These are phyloP conservation scores for Telenomus remus DNA, from an alignment of 1,140 invertebrate species.

Conservation along the genomic window DNA sequence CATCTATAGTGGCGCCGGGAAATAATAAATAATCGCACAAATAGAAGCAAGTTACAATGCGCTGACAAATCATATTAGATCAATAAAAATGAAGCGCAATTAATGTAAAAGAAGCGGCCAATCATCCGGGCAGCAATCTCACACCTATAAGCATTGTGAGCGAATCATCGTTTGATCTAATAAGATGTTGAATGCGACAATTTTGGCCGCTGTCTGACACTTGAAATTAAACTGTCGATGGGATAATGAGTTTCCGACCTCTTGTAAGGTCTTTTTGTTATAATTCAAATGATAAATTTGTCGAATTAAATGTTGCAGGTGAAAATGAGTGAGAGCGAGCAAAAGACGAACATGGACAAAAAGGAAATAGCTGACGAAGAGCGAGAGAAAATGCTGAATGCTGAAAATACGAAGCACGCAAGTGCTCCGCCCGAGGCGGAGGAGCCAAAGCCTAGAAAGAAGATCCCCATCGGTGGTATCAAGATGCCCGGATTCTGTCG, in stretches of 20 bases:
- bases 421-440: conserved; percentile 69
- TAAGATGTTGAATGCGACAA: conserved; percentile 51
- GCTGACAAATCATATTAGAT: conserved; percentile 22
- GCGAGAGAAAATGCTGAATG: conserved; percentile 82
- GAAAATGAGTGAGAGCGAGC: conserved; percentile 64
- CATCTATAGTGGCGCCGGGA: too few relatives aligned
- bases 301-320: too few relatives aligned
- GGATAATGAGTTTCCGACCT: too few relatives aligned
- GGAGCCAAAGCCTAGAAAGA: conserved; percentile 81
- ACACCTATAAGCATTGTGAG: conserved; percentile 50
- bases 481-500: conserved; percentile 88
- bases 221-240: conserved; percentile 25
- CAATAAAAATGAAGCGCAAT: conserved; percentile 32
- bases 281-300: too few relatives aligned
- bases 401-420: conserved; percentile 76
- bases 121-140: conserved; percentile 39
- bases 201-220: conserved; percentile 22
- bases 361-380: conserved; percentile 83
- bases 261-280: too few relatives aligned
- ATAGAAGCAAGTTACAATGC: background rate
- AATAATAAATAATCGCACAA: background rate
- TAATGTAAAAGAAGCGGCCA: conserved; percentile 39
- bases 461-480: conserved; percentile 87
- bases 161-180: conserved; percentile 50
- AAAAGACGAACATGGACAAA: conserved; percentile 79